Evolutionary conservation across 2,888 invertebrate genomes (phyloP).

Genomic region (Drosophila paracracens): DNA sequence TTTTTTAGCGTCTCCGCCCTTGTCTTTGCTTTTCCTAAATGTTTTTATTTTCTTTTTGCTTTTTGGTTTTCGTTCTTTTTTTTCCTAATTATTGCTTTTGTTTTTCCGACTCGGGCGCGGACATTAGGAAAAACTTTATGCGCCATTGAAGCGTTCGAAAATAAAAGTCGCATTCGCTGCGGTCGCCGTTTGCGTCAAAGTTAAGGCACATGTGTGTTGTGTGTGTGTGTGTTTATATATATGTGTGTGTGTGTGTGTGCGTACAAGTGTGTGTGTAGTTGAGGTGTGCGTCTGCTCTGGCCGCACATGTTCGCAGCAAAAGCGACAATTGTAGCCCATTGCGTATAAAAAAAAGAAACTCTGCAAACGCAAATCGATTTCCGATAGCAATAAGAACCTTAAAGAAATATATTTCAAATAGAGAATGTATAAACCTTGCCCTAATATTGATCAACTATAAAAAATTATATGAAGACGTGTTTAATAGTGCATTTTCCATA

Average conservation of each 20-base stretch:
- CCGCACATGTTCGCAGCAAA: constrained; percentile 40
- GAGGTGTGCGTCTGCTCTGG: constrained; percentile 49
- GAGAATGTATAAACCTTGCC: background rate
- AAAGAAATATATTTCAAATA: background rate
- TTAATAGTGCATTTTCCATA: background rate
- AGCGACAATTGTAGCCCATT: constrained; percentile 68
- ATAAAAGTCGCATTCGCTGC: constrained; percentile 74
- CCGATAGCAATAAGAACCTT: background rate
- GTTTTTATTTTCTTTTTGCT: constrained; percentile 19
- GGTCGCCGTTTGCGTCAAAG: constrained; percentile 68
- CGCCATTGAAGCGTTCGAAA: constrained; percentile 80
- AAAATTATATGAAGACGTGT: background rate
- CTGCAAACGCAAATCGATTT: background rate
- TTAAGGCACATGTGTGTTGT: constrained; percentile 10
- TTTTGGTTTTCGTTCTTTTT: constrained; percentile 21
- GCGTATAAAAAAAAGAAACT: constrained; percentile 53
- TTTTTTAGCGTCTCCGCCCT: constrained; percentile 56
- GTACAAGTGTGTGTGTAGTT: constrained; percentile 8
- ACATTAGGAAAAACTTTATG: constrained; percentile 79
- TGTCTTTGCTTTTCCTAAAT: constrained; percentile 34
- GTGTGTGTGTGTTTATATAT: constrained; percentile 20
- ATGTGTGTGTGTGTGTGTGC: background rate
- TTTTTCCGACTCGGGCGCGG: constrained; percentile 76
- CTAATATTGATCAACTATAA: background rate
- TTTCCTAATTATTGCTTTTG: constrained; percentile 77